Evolutionary conservation across 2,888 invertebrate species (phyloP).

Genomic region (Girardia tigrina): DNA sequence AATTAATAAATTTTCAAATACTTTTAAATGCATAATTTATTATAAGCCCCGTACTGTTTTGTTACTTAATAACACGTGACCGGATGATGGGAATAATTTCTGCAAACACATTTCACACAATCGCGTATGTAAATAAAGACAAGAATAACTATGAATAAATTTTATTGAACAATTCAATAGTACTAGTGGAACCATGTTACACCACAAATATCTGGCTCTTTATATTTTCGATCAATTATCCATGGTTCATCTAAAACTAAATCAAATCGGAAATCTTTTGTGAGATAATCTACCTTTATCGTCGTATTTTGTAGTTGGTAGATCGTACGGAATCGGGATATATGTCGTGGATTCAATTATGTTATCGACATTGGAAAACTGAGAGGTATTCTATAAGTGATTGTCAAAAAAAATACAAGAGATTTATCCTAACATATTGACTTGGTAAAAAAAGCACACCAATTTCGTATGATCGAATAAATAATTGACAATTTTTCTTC

Average conservation of each 20-base stretch:
- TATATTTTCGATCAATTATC: background rate
- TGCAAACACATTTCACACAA: too few relatives aligned
- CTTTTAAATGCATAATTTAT: too few relatives aligned
- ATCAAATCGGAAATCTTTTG: background rate
- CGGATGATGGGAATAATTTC: too few relatives aligned
- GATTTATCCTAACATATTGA: conserved; percentile 8
- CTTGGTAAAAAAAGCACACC: conserved; percentile 72
- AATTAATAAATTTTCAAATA: too few relatives aligned
- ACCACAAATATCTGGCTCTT: background rate
- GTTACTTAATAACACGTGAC: too few relatives aligned
- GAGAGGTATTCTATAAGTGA: background rate
- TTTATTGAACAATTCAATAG: too few relatives aligned
- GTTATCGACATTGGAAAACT: background rate
- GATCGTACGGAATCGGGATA: background rate
- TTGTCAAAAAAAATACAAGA: background rate
- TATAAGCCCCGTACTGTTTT: too few relatives aligned
- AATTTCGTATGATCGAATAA: conserved; percentile 72
- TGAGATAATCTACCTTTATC: background rate
- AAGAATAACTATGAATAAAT: too few relatives aligned
- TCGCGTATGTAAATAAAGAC: too few relatives aligned
- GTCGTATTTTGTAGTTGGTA: background rate
- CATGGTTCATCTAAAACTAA: background rate
- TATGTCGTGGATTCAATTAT: background rate
- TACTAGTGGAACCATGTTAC: background rate
- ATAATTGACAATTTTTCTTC: conserved; percentile 56